Evolutionary conservation across 2,888 invertebrate species (phyloP).

Genomic region (Altica lythri): DNA sequence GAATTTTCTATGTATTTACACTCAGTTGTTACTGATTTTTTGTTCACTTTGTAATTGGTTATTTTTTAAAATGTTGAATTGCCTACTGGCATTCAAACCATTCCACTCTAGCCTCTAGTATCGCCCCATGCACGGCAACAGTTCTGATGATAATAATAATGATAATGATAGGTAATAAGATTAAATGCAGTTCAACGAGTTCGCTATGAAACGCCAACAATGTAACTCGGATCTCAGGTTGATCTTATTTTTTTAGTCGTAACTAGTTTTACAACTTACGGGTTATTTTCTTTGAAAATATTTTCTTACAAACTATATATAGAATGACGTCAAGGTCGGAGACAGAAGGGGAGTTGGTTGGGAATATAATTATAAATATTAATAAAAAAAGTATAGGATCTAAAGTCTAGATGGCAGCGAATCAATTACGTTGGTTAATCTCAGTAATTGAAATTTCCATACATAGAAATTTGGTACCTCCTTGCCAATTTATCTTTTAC

Average conservation of each 20-base stretch:
- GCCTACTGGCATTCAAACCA: background rate
- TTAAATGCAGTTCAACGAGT: constrained; percentile 11
- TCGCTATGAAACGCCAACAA: constrained; percentile 17
- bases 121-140: constrained; percentile 2
- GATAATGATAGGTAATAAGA: constrained; percentile 21
- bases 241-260: constrained; percentile 18
- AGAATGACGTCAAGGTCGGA: constrained; percentile 1
- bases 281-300: constrained; percentile 18
- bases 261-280: constrained; percentile 18
- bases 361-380: too few relatives aligned
- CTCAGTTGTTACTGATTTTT: too few relatives aligned
- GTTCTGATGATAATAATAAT: constrained; percentile 6
- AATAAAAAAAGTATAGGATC: too few relatives aligned
- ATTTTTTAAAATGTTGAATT: too few relatives aligned
- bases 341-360: background rate
- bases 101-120: background rate
- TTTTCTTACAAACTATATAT: constrained; percentile 10
- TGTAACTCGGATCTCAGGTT: constrained; percentile 14
- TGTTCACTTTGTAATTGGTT: too few relatives aligned
- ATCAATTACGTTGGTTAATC: too few relatives aligned
- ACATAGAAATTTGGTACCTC: too few relatives aligned
- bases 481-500: too few relatives aligned
- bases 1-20: too few relatives aligned
- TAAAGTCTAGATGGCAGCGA: too few relatives aligned
- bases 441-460: too few relatives aligned